Base-by-base conservation (phyloP, 2,113 vertebrate species). In the Pagrus major region DNA sequence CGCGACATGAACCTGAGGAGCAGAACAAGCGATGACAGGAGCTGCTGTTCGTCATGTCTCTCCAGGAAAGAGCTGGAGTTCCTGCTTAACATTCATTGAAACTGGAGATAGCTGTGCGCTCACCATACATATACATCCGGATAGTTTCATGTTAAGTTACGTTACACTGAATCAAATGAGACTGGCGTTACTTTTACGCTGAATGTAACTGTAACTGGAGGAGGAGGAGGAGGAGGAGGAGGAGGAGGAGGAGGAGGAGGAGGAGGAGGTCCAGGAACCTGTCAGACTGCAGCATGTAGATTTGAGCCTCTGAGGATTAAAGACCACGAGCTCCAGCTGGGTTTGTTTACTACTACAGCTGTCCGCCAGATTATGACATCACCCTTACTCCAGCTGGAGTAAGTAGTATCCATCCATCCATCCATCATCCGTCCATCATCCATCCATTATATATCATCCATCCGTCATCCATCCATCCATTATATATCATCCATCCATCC, bases 321-420 rank as follows among this genome's bases (percentile, higher is more conserved):
- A 79, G 27, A 64, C 3, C n/a, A 31, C 29, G 35, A 64, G 76
- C 31, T 21, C 67, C 83, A 83, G 66, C 65, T 78, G 86, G 9
- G 29, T 29, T 91, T 91, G 79, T 92, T 91, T 93, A 92, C 91
- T 92, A 91, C 54, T 66, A 66, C 86, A 82, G 71, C 85, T 82
- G 78, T 29, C 46, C 7, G 35, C 1, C 58, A 70, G 84, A 83
- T 86, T 81, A 69, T 83, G 82, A 86, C 49, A 66, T 93, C 81
- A 88, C n/a, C 55, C 9, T 27, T 18, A 31, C n/a, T 27, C 12
- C 25, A 2, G 14, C 51, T 59, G 49, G 29, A 75, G 78, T 51
- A 52, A 52, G 35, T 35, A n/a, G 21, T 12, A 21, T 78, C 49
- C 51, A 67, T 60, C 77, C 44, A 37, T 71, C 16, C 56, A 59